phyloP scores from a whole-genome alignment of 2,797 vertebrate species.

The Hyperoplus lanceolatus region DNA sequence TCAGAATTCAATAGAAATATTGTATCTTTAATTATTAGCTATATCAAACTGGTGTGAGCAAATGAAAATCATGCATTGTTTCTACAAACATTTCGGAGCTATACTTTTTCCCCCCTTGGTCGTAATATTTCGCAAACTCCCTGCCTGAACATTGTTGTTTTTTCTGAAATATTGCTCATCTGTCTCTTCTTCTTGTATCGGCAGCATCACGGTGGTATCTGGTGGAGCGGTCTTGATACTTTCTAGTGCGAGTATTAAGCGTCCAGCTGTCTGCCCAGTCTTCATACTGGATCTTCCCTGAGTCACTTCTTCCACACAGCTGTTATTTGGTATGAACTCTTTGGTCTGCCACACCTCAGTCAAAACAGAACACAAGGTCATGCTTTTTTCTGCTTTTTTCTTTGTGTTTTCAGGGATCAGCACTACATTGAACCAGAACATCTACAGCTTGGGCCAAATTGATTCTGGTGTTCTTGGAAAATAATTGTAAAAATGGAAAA shows the following conservation, averaged over 20 bases:
- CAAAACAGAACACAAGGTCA: constrained; percentile 66
- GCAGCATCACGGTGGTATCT: constrained; percentile 1
- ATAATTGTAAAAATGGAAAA: constrained; percentile 48
- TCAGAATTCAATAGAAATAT: background rate
- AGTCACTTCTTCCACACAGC: constrained; percentile 74
- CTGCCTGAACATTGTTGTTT: background rate
- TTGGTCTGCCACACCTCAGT: constrained; percentile 70
- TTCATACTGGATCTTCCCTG: constrained; percentile 26
- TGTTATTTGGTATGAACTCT: constrained; percentile 68
- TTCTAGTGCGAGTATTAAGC: constrained; percentile 23
- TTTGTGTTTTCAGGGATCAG: constrained; percentile 35
- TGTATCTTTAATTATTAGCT: background rate
- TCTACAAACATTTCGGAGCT: background rate
- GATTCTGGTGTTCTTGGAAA: constrained; percentile 57
- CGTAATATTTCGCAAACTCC: background rate
- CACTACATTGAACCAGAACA: constrained; percentile 54
- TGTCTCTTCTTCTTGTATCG: background rate
- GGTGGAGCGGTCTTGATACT: constrained; percentile 17
- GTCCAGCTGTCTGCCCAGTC: constrained; percentile 55
- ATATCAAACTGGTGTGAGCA: background rate
- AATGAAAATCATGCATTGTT: background rate
- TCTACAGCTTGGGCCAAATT: constrained; percentile 32
- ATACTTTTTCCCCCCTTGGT: too few relatives aligned
- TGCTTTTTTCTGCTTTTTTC: constrained; percentile 5
- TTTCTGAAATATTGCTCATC: constrained; percentile 1